Conservation (phyloP, 2,113 vertebrate species). For the Mellivora capensis region DNA sequence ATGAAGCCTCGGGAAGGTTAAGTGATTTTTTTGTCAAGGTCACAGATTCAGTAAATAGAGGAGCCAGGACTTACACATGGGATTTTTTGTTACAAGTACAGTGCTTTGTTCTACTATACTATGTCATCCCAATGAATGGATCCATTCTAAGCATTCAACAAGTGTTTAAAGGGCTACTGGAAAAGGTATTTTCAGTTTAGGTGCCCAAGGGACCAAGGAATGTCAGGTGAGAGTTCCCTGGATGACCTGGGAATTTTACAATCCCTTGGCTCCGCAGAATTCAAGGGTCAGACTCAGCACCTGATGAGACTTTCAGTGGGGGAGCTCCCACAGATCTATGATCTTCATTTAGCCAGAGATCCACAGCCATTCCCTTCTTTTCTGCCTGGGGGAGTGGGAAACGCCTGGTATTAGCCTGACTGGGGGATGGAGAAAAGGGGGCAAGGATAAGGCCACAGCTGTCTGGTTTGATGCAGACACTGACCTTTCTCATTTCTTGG, state of each 20-base stretch:
- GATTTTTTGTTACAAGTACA: background rate
- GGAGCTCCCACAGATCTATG: background rate
- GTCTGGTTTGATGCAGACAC: background rate
- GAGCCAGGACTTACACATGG: background rate
- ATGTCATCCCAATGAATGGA: background rate
- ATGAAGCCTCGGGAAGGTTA: background rate
- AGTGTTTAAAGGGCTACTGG: background rate
- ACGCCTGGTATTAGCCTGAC: background rate
- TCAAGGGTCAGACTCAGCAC: constrained; percentile 15
- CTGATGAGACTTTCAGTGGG: background rate
- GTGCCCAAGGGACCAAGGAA: background rate
- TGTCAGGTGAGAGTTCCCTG: background rate
- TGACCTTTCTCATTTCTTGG: background rate
- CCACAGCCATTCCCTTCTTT: background rate
- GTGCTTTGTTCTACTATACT: background rate
- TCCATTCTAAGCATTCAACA: constrained; percentile 3
- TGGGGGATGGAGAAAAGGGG: background rate
- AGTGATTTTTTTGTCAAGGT: background rate
- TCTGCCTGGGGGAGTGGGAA: background rate
- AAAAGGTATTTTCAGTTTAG: background rate
- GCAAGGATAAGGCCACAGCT: background rate
- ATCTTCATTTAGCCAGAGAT: background rate
- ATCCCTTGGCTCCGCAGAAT: background rate
- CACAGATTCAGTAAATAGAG: background rate
- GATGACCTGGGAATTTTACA: background rate